Conservation (phyloP, 1,140 invertebrate species). For the Chironomus tepperi region DNA sequence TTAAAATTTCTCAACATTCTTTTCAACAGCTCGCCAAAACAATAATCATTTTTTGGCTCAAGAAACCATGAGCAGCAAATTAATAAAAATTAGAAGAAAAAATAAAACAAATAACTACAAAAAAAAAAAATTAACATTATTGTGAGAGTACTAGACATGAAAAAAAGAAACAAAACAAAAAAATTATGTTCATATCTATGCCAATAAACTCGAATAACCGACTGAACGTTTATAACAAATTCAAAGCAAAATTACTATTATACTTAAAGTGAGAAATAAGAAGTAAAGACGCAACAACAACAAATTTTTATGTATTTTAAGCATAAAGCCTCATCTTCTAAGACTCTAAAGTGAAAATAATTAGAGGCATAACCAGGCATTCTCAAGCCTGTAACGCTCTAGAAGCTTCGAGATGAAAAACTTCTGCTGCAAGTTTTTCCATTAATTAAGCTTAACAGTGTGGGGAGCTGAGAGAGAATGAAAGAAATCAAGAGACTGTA, state of each 20-base stretch:
- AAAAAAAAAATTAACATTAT: neutral
- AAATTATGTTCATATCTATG: constrained; percentile 8
- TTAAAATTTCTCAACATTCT: no score
- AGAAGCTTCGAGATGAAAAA: neutral
- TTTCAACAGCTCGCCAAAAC: no score
- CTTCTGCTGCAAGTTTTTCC: neutral
- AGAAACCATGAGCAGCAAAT: neutral
- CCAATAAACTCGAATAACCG: constrained; percentile 16
- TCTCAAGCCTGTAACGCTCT: neutral
- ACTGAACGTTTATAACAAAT: neutral
- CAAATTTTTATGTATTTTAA: neutral
- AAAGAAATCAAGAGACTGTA: no score
- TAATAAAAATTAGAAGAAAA: neutral
- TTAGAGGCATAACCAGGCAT: neutral
- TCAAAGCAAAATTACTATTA: neutral
- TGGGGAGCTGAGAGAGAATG: neutral
- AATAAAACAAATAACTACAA: neutral
- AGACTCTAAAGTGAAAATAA: neutral
- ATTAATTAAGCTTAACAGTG: neutral
- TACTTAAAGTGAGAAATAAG: neutral
- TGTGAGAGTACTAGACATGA: no score
- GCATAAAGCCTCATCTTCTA: neutral
- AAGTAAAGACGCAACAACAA: neutral
- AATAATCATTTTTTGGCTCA: no score
- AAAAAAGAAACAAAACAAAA: no score